These are phyloP conservation scores for Lithobates sylvaticus DNA, from an alignment of 2,797 vertebrate species.

Conservation along the genomic window DNA sequence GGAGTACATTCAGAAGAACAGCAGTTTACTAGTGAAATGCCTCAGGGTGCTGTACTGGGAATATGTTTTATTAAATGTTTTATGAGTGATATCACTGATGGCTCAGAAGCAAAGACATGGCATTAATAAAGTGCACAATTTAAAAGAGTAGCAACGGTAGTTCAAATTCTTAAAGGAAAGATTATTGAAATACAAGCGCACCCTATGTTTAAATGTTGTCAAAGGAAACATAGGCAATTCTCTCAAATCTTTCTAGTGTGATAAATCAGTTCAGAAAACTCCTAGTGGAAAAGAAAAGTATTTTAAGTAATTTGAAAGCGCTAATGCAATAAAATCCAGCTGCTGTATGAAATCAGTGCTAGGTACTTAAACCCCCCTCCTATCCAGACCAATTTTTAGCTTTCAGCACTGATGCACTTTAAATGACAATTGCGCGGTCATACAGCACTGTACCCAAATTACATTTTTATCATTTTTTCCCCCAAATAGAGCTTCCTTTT, in stretches of 20 bases:
- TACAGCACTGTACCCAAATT: too few relatives aligned
- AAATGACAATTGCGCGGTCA: too few relatives aligned
- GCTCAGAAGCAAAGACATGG: constrained; percentile 15
- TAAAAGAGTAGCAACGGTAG: neutral
- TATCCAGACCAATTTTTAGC: too few relatives aligned
- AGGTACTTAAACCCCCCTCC: too few relatives aligned
- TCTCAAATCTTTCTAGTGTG: neutral
- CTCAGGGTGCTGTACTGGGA: constrained; percentile 25
- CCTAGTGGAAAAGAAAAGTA: neutral
- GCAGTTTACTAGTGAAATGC: constrained; percentile 24
- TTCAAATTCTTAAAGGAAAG: neutral
- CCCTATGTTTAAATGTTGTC: neutral
- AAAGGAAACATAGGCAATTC: neutral
- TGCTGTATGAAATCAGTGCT: neutral
- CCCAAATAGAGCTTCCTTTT: too few relatives aligned
- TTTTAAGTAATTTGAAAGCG: neutral
- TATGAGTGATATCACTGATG: constrained; percentile 35
- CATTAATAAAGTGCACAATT: constrained; percentile 34
- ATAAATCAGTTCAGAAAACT: neutral
- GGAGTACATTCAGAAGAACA: constrained; percentile 35
- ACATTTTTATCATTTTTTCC: too few relatives aligned
- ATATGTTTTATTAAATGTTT: constrained; percentile 44
- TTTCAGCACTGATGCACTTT: too few relatives aligned
- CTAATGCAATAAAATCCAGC: neutral
- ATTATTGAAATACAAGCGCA: neutral